Percentiles rank a stretch among this genome's conserved stretches.
These are phyloP conservation scores for Drosophila pandora DNA, from an alignment of 1,140 invertebrate genomes.

Conservation along the genomic window DNA sequence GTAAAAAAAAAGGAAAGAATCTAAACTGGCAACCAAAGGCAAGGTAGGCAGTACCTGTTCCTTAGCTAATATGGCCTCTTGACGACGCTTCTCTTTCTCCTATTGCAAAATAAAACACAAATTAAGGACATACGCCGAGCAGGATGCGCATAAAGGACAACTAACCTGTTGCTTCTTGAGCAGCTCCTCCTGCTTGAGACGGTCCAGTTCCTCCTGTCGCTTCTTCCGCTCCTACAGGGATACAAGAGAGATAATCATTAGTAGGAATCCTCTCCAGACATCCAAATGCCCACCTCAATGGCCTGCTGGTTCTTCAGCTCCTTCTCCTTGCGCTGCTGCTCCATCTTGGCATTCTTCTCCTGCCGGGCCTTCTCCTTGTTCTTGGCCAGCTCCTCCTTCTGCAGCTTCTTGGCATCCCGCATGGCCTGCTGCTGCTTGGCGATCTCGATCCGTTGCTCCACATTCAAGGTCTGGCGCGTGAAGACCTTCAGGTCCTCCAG, in stretches of 20 bases:
- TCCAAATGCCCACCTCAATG: slow-evolving; percentile 85
- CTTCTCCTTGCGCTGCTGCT: slow-evolving; percentile 89
- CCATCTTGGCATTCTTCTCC: slow-evolving; percentile 91
- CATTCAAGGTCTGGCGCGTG: slow-evolving; percentile 86
- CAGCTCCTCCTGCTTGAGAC: slow-evolving; percentile 92
- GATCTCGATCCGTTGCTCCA: slow-evolving; percentile 88
- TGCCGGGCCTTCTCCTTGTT: slow-evolving; percentile 84
- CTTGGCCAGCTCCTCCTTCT: slow-evolving; percentile 84
- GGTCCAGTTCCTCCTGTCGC: slow-evolving; percentile 93
- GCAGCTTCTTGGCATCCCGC: slow-evolving; percentile 86
- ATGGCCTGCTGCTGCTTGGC: slow-evolving; percentile 87
- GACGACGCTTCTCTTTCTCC: slow-evolving; percentile 94
- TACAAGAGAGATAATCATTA: neutral
- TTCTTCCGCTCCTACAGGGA: slow-evolving; percentile 90
- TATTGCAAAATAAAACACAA: slow-evolving; percentile 84
- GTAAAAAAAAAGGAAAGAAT: neutral
- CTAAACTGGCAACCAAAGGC: slow-evolving; percentile 32
- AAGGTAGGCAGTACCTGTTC: slow-evolving; percentile 90
- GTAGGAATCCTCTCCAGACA: neutral
- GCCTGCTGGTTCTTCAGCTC: slow-evolving; percentile 90
- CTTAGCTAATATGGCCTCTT: slow-evolving; percentile 93
- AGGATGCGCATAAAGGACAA: neutral
- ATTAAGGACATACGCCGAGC: slow-evolving; percentile 15
- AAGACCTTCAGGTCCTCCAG: slow-evolving; percentile 82
- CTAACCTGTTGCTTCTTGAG: slow-evolving; percentile 92